phyloP scores from a whole-genome alignment of 2,888 invertebrate species.

The Carcina quercana region DNA sequence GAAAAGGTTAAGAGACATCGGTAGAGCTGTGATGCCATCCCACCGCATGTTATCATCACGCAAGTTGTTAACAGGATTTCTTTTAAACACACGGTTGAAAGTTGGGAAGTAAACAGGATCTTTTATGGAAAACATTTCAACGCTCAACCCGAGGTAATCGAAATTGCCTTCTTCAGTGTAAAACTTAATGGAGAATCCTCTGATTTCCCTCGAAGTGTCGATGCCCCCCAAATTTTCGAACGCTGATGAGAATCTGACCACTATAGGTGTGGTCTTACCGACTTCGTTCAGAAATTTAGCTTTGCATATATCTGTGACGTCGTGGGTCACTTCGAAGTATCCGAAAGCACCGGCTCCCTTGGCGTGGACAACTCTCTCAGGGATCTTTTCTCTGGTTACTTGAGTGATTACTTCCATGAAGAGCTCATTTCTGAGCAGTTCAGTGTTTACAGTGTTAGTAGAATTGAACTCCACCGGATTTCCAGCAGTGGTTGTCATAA shows the following conservation, averaged over 20 bases:
- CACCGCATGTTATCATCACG: not conserved
- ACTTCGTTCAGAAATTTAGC: not conserved
- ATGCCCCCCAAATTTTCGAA: not conserved
- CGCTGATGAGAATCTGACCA: not conserved
- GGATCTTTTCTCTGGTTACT: constrained; percentile 89
- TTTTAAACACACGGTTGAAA: not conserved
- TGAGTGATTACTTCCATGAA: constrained; percentile 40
- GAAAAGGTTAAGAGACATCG: not conserved
- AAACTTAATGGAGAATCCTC: not conserved
- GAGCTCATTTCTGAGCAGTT: constrained; percentile 34
- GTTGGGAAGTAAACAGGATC: not conserved
- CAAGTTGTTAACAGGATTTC: not conserved
- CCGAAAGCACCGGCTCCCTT: constrained; percentile 92
- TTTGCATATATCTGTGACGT: constrained; percentile 31
- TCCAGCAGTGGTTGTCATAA: constrained; percentile 83
- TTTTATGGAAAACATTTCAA: not conserved
- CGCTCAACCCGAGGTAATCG: not conserved
- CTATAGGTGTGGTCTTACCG: not conserved
- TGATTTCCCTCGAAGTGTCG: not conserved
- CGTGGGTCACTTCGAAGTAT: constrained; percentile 87
- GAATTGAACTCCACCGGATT: constrained; percentile 81
- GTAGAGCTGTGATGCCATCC: not conserved
- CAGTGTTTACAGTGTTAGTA: constrained; percentile 82
- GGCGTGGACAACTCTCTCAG: constrained; percentile 93
- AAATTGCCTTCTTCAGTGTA: constrained; percentile 1